Conservation (phyloP, 1,140 invertebrate species). For the Phymorhynchus buccinoides region DNA sequence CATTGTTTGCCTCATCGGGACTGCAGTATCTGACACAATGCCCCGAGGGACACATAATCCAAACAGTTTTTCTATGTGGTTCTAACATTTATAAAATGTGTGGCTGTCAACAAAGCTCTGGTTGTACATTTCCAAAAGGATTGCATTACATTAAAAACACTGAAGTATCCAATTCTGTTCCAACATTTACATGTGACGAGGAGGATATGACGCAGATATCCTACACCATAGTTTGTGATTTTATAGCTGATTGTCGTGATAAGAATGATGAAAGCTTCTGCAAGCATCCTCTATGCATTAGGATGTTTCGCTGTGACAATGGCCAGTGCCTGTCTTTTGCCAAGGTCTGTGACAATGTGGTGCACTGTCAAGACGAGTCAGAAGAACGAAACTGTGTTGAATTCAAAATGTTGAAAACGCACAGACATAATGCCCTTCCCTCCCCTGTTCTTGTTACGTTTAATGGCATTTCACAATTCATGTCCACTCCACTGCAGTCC, state of each 20-base stretch:
- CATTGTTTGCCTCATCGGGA: neutral
- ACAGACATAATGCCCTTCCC: neutral
- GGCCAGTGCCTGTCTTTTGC: neutral
- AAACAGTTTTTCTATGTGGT: neutral
- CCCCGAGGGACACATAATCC: neutral
- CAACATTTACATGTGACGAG: neutral
- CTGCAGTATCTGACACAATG: neutral
- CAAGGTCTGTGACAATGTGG: neutral
- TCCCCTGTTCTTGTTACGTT: neutral
- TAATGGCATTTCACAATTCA: neutral
- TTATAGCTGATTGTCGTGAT: neutral
- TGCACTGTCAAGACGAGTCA: neutral
- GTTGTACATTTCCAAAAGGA: neutral
- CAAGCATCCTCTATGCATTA: neutral
- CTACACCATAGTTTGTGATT: neutral
- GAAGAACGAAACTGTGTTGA: neutral
- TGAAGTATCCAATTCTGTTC: neutral
- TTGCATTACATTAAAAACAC: neutral
- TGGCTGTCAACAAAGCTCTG: neutral
- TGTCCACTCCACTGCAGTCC: neutral
- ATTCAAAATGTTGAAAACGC: neutral
- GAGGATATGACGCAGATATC: neutral
- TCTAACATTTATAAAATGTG: neutral
- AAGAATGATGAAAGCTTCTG: neutral
- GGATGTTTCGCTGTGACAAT: neutral